Conservation (phyloP, 2,113 vertebrate genomes). For the Onychostruthus taczanowskii region DNA sequence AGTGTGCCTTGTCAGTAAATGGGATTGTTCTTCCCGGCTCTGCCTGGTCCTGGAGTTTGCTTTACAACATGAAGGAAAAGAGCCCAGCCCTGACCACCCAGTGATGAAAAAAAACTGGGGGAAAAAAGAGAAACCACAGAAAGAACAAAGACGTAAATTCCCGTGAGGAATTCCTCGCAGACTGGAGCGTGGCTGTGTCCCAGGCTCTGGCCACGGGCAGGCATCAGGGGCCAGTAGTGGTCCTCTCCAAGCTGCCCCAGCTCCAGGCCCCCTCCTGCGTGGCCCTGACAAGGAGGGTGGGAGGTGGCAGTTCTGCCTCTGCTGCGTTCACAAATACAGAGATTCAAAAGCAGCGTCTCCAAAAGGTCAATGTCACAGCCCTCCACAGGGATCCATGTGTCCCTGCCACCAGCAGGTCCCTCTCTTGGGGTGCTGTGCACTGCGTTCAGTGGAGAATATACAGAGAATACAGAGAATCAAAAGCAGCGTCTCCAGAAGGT, state of each 20-base stretch:
- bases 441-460: no score
- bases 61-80: not conserved
- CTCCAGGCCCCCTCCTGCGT: not conserved
- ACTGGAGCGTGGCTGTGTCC: not conserved
- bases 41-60: not conserved
- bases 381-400: rapidly evolving
- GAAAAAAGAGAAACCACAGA: not conserved
- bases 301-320: not conserved
- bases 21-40: not conserved
- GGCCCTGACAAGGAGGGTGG: not conserved
- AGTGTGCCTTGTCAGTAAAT: not conserved
- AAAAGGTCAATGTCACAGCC: not conserved
- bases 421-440: not conserved
- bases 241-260: not conserved
- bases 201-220: not conserved
- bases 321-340: rapidly evolving
- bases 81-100: slow-evolving; percentile 45
- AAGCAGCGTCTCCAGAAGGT: not conserved
- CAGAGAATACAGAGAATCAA: rapidly evolving
- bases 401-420: not conserved
- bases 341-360: not conserved
- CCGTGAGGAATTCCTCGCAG: not conserved
- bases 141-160: not conserved
- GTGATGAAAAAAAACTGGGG: not conserved
- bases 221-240: not conserved